A percentile compares a stretch with the other conserved stretches of the same genome.
These are phyloP conservation scores for Maconellicoccus hirsutus DNA, from an alignment of 1,140 invertebrate genomes.

Conservation along the genomic window DNA sequence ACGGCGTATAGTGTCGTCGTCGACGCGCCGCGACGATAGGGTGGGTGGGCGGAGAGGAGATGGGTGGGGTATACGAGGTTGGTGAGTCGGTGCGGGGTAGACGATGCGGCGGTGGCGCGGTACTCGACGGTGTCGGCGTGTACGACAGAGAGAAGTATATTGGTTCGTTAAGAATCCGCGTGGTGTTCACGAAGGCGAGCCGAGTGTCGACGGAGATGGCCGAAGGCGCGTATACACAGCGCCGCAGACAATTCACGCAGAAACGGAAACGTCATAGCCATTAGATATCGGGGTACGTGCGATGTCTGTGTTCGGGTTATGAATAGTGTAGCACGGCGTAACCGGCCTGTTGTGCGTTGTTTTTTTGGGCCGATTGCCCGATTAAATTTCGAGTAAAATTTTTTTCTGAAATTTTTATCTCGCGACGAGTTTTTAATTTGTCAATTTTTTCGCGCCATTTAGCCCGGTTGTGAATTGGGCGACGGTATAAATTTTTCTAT, in stretches of 20 bases:
- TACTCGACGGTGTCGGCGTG: background rate
- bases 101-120: background rate
- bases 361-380: background rate
- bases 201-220: background rate
- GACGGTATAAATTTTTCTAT: no score
- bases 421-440: background rate
- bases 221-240: background rate
- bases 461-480: no score
- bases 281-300: background rate
- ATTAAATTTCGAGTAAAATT: background rate
- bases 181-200: background rate
- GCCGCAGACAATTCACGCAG: background rate
- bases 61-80: no score
- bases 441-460: background rate
- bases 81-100: no score
- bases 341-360: constrained; percentile 6
- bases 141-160: background rate
- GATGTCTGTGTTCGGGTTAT: background rate
- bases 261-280: constrained; percentile 7
- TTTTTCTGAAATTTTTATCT: constrained; percentile 6
- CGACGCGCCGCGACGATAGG: no score
- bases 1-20: no score
- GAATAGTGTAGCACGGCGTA: background rate
- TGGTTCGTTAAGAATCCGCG: background rate
- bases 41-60: no score